Conservation (phyloP, 2,797 vertebrate species). For the Eidolon dupreanum region DNA sequence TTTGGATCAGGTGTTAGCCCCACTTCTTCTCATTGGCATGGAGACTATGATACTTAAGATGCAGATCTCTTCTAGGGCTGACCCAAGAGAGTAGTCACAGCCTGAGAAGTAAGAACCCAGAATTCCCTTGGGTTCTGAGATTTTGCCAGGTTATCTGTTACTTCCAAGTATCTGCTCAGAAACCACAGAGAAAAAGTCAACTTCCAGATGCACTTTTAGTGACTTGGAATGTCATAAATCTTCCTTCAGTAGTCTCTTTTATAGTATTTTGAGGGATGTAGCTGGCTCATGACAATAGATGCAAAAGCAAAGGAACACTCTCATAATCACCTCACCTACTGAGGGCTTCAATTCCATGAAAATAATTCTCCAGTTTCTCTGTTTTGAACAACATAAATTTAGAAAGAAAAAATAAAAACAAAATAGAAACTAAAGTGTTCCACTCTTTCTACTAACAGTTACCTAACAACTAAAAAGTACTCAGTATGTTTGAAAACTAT, state of each 20-base stretch:
- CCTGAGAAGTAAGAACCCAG: neutral
- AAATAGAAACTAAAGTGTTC: neutral
- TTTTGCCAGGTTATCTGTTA: neutral
- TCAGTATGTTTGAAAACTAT: neutral
- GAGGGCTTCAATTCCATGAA: neutral
- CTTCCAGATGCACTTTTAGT: neutral
- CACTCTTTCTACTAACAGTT: neutral
- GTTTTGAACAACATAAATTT: conserved; percentile 7
- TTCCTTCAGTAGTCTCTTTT: neutral
- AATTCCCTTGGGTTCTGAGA: neutral
- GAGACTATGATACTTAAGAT: neutral
- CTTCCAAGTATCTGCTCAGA: neutral
- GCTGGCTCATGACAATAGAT: neutral
- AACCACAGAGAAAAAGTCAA: neutral
- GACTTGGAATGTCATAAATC: neutral
- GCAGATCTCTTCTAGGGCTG: neutral
- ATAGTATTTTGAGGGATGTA: neutral
- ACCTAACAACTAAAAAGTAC: neutral
- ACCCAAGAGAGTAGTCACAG: neutral
- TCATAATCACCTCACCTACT: neutral
- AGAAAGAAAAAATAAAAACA: conserved; percentile 19
- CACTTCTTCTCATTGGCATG: neutral
- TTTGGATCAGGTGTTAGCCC: neutral
- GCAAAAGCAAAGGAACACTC: neutral
- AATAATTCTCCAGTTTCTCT: neutral